A percentile compares a stretch with the other conserved stretches of the same genome.
Conservation (phyloP, 2,888 invertebrate species). For the Pachycephus smyrnensis region DNA sequence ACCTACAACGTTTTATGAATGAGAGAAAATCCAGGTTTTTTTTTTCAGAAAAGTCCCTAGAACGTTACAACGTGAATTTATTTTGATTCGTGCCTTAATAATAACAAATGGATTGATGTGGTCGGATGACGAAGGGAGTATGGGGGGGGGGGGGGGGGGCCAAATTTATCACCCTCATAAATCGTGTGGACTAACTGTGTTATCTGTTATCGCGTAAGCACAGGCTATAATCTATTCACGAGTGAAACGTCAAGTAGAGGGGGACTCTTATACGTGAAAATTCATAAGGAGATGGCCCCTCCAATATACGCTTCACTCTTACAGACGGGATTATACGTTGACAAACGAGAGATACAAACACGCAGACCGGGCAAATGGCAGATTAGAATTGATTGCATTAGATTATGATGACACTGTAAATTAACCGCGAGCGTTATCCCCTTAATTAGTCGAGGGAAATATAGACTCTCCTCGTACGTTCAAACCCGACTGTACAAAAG, state of each 20-base stretch:
- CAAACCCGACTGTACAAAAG: neutral
- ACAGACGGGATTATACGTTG: neutral
- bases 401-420: constrained; percentile 17
- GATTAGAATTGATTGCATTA: constrained; percentile 17
- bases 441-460: constrained; percentile 10
- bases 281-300: no score
- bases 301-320: no score
- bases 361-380: constrained; percentile 9
- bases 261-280: no score
- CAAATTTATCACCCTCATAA: neutral
- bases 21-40: neutral
- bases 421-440: constrained; percentile 12
- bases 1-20: no score
- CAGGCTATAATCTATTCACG: no score
- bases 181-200: neutral
- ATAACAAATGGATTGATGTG: neutral
- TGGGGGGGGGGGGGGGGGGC: no score
- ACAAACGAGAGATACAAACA: neutral
- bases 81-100: no score
- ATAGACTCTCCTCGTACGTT: neutral
- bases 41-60: neutral
- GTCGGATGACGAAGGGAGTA: no score
- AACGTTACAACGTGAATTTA: no score
- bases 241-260: no score
- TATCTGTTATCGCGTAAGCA: neutral